These are phyloP conservation scores for Megastigmus dorsalis DNA, from an alignment of 2,888 invertebrate species.

Conservation along the genomic window DNA sequence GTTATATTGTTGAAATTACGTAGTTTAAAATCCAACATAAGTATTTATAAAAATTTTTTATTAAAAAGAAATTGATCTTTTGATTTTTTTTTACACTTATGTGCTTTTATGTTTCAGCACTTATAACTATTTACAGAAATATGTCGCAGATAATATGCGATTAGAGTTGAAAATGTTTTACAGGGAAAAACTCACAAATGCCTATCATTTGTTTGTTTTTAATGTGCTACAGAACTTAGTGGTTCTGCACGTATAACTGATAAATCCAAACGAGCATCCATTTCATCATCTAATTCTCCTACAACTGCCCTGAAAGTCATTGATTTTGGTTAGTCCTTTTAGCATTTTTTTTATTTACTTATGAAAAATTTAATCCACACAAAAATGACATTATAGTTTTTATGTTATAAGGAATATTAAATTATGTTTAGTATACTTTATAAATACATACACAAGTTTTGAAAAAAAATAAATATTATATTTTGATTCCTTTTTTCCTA, in stretches of 20 bases:
- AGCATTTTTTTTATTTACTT: too few species aligned
- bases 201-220: slow-evolving; percentile 51
- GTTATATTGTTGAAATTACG: too few species aligned
- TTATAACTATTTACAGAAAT: slow-evolving; percentile 58
- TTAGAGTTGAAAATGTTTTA: slow-evolving; percentile 13
- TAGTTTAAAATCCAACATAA: neutral
- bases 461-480: neutral
- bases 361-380: too few species aligned
- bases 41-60: slow-evolving; percentile 35
- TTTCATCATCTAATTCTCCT: slow-evolving; percentile 88
- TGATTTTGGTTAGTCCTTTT: too few species aligned
- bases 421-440: neutral
- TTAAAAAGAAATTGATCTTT: slow-evolving; percentile 51
- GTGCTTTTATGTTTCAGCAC: slow-evolving; percentile 6
- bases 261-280: slow-evolving; percentile 87
- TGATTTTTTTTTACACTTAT: slow-evolving; percentile 40
- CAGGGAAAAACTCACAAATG: slow-evolving; percentile 13
- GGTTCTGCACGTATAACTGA: slow-evolving; percentile 89
- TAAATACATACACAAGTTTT: neutral
- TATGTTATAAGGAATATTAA: too few species aligned
- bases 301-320: slow-evolving; percentile 86
- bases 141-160: slow-evolving; percentile 26
- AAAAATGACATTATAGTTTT: too few species aligned
- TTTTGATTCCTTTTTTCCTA: neutral
- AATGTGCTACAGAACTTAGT: slow-evolving; percentile 87